Percentiles rank a stretch among this genome's conserved stretches.
Evolutionary conservation across 2,113 vertebrate genomes (phyloP).

Genomic region (Rhabdornis inornatus): DNA sequence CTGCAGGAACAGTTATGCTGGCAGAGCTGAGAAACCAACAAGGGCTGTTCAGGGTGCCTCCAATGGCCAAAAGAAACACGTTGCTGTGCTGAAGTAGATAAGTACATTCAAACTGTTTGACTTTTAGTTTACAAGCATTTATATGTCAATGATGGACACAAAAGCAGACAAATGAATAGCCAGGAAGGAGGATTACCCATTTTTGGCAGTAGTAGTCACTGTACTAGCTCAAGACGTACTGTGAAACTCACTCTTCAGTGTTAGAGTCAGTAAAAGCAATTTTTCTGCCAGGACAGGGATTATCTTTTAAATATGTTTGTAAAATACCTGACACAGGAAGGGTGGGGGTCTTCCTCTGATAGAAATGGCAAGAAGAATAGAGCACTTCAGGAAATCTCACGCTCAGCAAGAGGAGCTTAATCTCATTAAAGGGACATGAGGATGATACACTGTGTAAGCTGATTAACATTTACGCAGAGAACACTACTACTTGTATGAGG

Average conservation of each 20-base stretch:
- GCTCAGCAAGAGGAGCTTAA: slow-evolving; percentile 27
- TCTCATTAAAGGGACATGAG: slow-evolving; percentile 42
- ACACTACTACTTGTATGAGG: neutral
- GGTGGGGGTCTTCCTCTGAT: neutral
- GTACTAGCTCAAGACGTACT: neutral
- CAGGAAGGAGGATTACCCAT: neutral
- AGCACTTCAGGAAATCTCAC: neutral
- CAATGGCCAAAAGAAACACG: neutral
- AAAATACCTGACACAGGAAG: slow-evolving; percentile 4
- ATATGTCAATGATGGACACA: neutral
- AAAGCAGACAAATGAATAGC: neutral
- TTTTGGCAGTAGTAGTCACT: neutral
- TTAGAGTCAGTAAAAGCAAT: neutral
- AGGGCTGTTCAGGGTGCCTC: neutral
- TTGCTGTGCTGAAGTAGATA: neutral
- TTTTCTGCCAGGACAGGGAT: neutral
- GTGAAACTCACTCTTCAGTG: neutral
- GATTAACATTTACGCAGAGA: slow-evolving; percentile 26
- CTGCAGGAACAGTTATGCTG: neutral
- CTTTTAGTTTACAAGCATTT: neutral
- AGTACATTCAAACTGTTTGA: neutral
- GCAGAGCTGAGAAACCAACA: neutral
- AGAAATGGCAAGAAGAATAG: neutral
- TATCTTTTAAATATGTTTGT: neutral
- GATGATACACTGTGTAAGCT: slow-evolving; percentile 25